A percentile compares a stretch with the other conserved stretches of the same genome.
Evolutionary conservation across 1,140 invertebrate genomes (phyloP).

Genomic region (Lepidostoma basale): DNA sequence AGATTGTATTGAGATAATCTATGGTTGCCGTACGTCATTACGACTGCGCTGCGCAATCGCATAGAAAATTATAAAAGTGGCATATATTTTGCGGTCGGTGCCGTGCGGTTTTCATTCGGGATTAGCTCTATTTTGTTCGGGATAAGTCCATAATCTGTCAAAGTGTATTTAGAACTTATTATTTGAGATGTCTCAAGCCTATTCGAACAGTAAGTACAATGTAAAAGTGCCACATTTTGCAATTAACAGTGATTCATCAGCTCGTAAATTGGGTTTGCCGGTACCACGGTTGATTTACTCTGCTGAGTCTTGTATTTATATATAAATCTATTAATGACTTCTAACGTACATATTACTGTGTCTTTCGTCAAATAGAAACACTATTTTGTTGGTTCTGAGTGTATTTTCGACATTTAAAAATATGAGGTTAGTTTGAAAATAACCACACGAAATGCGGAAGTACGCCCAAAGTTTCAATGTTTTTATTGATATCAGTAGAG

Average conservation of each 20-base stretch:
- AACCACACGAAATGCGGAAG: conserved; percentile 1
- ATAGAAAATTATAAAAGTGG: no score
- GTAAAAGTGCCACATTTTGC: not conserved
- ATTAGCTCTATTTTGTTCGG: conserved; percentile 32
- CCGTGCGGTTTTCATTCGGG: conserved; percentile 20
- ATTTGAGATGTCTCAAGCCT: conserved; percentile 30
- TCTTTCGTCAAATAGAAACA: not conserved
- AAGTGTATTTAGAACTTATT: conserved; percentile 21
- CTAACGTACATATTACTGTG: conserved; percentile 7
- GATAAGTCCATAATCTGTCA: conserved; percentile 16
- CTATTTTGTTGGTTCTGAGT: no score
- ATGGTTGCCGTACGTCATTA: not conserved
- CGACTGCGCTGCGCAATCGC: no score
- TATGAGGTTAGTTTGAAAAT: not conserved
- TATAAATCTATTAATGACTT: conserved; percentile 17
- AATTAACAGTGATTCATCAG: conserved; percentile 28
- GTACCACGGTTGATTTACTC: conserved; percentile 26
- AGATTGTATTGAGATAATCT: not conserved
- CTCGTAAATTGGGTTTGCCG: conserved; percentile 34
- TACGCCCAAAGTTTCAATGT: conserved; percentile 17
- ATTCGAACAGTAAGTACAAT: conserved; percentile 37
- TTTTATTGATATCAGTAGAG: not conserved
- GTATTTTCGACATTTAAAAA: no score
- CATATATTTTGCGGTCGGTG: no score
- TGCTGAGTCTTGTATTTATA: conserved; percentile 32